Conservation (phyloP, 1,140 invertebrate genomes). For the Dinoponera quadriceps region DNA sequence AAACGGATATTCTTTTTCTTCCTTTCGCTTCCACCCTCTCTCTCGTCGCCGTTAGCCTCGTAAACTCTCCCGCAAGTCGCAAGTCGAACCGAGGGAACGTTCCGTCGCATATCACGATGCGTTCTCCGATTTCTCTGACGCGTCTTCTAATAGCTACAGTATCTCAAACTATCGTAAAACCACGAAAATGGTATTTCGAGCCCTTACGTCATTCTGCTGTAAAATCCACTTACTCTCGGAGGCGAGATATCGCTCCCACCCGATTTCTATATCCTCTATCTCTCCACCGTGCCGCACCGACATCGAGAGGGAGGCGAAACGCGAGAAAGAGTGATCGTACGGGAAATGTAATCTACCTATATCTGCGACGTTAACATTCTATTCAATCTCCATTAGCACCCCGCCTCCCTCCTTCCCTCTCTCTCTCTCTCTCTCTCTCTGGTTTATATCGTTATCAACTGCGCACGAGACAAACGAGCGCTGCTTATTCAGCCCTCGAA, state of each 20-base stretch:
- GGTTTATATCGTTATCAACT: too few relatives aligned
- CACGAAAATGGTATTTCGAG: background rate
- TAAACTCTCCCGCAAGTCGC: constrained; percentile 33
- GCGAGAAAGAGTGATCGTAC: background rate
- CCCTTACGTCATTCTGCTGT: background rate
- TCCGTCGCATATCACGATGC: background rate
- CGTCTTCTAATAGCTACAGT: background rate
- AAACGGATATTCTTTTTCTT: background rate
- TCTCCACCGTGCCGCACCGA: background rate
- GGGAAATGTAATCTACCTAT: background rate
- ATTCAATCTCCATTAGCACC: too few relatives aligned
- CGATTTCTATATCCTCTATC: background rate
- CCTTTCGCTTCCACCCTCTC: background rate
- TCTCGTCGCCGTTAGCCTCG: constrained; percentile 23
- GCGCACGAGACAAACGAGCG: too few relatives aligned
- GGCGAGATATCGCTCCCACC: background rate
- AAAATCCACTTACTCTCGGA: background rate
- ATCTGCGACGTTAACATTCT: too few relatives aligned
- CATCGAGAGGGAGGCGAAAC: background rate
- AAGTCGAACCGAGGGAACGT: constrained; percentile 1
- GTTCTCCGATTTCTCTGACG: constrained; percentile 20
- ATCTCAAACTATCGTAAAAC: constrained; percentile 16
- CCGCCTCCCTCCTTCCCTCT: too few relatives aligned
- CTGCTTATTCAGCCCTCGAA: too few relatives aligned
- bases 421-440: too few relatives aligned